A percentile compares a stretch with the other conserved stretches of the same genome.
Conservation (phyloP, 2,113 vertebrate species). For the Odontesthes bonariensis region DNA sequence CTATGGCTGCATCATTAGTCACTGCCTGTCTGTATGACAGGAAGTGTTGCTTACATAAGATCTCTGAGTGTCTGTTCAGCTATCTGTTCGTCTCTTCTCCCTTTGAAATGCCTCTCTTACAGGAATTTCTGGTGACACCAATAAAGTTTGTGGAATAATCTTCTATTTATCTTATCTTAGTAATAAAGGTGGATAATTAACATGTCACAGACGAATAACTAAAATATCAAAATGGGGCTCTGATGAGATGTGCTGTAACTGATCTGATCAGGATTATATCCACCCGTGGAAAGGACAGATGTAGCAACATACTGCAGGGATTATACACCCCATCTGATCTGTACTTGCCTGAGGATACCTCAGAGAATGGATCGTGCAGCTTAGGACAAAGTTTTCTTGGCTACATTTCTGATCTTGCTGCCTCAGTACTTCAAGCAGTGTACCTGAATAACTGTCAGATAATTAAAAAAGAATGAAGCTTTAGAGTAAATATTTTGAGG, state of each 20-base stretch:
- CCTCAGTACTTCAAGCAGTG: not conserved
- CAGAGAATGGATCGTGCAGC: not conserved
- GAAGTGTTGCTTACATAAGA: conserved; percentile 54
- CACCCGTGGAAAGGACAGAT: not conserved
- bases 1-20: conserved; percentile 55
- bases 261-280: not conserved
- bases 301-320: conserved; percentile 5
- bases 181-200: too few species aligned
- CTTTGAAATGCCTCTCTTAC: conserved; percentile 39
- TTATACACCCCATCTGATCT: conserved; percentile 12
- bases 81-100: conserved; percentile 35
- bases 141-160: not conserved
- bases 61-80: conserved; percentile 48
- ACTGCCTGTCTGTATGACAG: conserved; percentile 35
- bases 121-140: conserved; percentile 15
- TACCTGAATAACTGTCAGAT: not conserved
- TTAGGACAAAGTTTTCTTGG: not conserved
- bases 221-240: not conserved
- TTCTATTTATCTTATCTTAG: not conserved
- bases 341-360: conserved; percentile 1
- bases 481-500: not conserved
- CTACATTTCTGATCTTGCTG: conserved; percentile 8
- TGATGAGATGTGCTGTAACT: not conserved
- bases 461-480: not conserved
- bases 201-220: too few species aligned